Evolutionary conservation across 2,113 vertebrate genomes (phyloP), one percentile per base, ranked within the genome.

Genomic region (Pavo muticus): DNA sequence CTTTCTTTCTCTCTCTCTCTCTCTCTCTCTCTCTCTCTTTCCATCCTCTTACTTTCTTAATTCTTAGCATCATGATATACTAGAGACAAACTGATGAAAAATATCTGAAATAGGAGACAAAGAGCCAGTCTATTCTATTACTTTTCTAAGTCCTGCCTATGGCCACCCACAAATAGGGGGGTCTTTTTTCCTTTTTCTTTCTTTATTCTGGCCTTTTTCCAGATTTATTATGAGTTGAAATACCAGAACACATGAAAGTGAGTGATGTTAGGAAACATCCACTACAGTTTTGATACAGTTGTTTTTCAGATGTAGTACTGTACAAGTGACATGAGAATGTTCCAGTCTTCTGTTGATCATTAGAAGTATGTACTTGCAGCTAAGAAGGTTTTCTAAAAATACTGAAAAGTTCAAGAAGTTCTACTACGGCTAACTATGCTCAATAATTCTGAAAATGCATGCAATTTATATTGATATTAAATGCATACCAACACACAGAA

Each of bases 371-470:
- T 91, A 87, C 30, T 56, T 85, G 42, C 48, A 79, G 30, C 63
- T 83, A 59, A 67, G 57, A 54, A 68, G 7, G 19, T 63, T 91
- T 87, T n/a, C 59, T 92, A 90, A 94, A 94, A 94, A 64, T 80
- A 83, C 21, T 24, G 7, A 48, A 6, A 88, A 50, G 27, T 75
- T 90, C 54, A 59, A 85, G 80, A 44, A 67, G 37, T 69, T 44
- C 54, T 72, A 39, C 29, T 77, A 37, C 1, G 8, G 35, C 17
- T 91, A 83, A 60, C 32, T 67, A 11, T 48, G 70, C 83, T 90
- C 12, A 83, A 74, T 77, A 80, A 80, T 89, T 78, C 72, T 90
- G 50, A 88, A 88, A 94, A n/a, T 2, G 0, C 18, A 25, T 73
- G 56, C 7, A 59, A 44, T 68, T 92, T 74, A 42, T 74, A 44